Conservation (phyloP, 2,888 invertebrate species). For the Aporophyla lueneburgensis region DNA sequence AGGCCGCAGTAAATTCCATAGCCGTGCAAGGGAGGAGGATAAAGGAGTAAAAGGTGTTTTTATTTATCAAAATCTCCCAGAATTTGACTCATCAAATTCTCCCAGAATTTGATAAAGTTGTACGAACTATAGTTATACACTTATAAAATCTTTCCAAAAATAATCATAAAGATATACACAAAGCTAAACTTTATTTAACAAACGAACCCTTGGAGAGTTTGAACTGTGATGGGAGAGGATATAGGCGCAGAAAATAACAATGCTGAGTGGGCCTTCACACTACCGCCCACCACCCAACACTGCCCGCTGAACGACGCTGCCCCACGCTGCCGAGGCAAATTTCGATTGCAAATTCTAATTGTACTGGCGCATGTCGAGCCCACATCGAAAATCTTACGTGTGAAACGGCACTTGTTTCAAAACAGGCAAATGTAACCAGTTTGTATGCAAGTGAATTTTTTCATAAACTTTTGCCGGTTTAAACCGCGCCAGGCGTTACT, state of each 20-base stretch:
- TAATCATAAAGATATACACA: neutral
- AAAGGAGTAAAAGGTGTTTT: neutral
- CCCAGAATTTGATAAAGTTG: too few relatives aligned
- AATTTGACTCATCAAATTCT: too few relatives aligned
- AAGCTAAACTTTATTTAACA: slow-evolving; percentile 22
- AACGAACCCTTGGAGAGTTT: slow-evolving; percentile 25
- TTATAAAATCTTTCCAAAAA: neutral
- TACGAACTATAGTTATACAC: neutral
- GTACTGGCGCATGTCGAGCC: slow-evolving; percentile 69
- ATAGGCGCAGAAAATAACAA: slow-evolving; percentile 54
- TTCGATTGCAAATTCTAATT: slow-evolving; percentile 78
- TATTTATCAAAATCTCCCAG: too few relatives aligned
- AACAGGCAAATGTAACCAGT: slow-evolving; percentile 81
- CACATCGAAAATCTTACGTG: slow-evolving; percentile 69
- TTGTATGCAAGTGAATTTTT: slow-evolving; percentile 84
- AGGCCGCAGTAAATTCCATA: slow-evolving; percentile 7
- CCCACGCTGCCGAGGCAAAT: slow-evolving; percentile 55
- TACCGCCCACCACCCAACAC: slow-evolving; percentile 15
- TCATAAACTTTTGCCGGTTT: slow-evolving; percentile 80
- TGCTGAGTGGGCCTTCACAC: slow-evolving; percentile 32
- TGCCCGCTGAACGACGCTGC: slow-evolving; percentile 5
- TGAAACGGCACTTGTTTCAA: slow-evolving; percentile 73
- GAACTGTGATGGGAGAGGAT: slow-evolving; percentile 32
- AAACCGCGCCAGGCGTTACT: slow-evolving; percentile 76
- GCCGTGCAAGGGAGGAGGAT: neutral